Percentiles rank a stretch among this genome's conserved stretches.
Conservation (phyloP, 2,797 vertebrate species). For the Peromyscus aztecus region DNA sequence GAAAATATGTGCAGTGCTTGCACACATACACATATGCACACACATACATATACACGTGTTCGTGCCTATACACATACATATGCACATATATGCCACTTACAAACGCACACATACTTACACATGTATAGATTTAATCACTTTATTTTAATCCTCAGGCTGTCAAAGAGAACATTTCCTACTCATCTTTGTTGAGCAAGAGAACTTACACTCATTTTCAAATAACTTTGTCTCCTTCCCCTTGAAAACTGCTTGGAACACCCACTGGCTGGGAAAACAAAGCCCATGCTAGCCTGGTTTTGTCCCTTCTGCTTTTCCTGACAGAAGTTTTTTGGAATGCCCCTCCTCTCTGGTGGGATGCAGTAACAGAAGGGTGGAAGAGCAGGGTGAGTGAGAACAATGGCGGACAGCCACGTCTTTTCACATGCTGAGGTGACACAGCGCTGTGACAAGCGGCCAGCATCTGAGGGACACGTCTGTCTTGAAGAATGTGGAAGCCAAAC, state of each 20-base stretch:
- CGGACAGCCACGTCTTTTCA: rapidly evolving
- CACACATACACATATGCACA: rapidly evolving
- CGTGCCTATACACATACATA: neutral
- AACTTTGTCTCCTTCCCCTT: neutral
- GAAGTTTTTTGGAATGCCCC: too few species aligned
- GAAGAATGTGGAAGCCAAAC: neutral
- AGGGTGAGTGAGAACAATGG: rapidly evolving
- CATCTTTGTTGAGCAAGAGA: neutral
- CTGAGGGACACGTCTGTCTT: rapidly evolving
- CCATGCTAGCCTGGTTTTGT: neutral
- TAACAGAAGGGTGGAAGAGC: neutral
- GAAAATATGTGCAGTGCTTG: neutral
- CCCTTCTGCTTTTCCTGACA: neutral
- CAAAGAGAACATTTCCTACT: neutral
- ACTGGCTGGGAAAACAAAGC: neutral
- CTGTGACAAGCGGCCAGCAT: too few species aligned
- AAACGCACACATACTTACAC: neutral
- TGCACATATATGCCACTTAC: neutral
- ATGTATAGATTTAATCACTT: neutral
- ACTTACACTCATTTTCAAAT: neutral
- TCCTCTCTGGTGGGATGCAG: too few species aligned
- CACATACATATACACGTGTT: rapidly evolving
- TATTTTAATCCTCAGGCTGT: neutral
- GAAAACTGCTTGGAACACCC: neutral
- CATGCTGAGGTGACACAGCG: too few species aligned